A percentile compares a stretch with the other conserved stretches of the same genome.
Conservation (phyloP, 2,888 invertebrate species). For the Antheraea assamensis region DNA sequence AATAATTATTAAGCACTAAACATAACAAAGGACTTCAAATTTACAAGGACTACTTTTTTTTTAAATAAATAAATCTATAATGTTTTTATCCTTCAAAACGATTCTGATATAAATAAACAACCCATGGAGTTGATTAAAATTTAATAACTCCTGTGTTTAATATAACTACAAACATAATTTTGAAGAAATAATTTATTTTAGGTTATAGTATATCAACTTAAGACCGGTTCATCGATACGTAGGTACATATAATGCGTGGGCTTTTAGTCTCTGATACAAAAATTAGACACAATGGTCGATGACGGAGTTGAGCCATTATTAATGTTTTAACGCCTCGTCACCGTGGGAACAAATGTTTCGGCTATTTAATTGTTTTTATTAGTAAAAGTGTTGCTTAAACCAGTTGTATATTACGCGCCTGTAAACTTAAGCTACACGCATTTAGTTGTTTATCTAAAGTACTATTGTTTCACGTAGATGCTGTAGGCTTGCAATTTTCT, state of each 20-base stretch:
- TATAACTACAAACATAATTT: neutral
- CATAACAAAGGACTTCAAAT: neutral
- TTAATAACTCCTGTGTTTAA: neutral
- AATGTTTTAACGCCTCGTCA: slow-evolving; percentile 33
- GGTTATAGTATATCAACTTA: slow-evolving; percentile 13
- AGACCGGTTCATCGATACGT: slow-evolving; percentile 29
- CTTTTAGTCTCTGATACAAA: slow-evolving; percentile 28
- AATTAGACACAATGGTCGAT: slow-evolving; percentile 37
- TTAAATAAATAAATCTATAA: too few species aligned
- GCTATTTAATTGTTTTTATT: slow-evolving; percentile 26
- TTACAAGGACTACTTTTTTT: neutral
- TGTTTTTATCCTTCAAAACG: too few species aligned
- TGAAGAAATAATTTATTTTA: neutral
- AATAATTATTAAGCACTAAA: neutral
- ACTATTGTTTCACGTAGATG: too few species aligned
- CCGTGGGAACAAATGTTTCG: slow-evolving; percentile 47
- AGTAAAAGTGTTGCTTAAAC: slow-evolving; percentile 18
- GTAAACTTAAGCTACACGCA: too few species aligned
- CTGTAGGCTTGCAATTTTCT: too few species aligned
- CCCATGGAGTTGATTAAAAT: neutral
- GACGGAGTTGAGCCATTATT: slow-evolving; percentile 39
- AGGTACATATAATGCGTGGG: slow-evolving; percentile 26
- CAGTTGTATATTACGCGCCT: neutral
- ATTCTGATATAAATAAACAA: neutral
- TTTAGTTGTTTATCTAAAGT: too few species aligned